These are phyloP conservation scores for Leptinotarsa undecemlineata DNA, from an alignment of 1,140 invertebrate genomes.

Conservation along the genomic window DNA sequence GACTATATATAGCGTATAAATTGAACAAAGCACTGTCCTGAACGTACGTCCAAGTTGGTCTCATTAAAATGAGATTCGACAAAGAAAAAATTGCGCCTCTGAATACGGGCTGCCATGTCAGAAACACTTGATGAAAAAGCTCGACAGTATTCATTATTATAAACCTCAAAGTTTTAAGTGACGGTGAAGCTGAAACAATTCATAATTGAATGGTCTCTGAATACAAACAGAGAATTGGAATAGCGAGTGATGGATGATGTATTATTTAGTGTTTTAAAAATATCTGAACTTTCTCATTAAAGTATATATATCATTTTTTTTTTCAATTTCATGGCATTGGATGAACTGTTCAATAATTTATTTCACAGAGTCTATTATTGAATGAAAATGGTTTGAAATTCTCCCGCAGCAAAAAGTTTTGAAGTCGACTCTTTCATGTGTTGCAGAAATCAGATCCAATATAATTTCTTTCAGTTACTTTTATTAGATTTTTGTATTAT, in stretches of 20 bases:
- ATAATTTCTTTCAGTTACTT: too few species aligned
- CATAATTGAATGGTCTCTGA: not conserved
- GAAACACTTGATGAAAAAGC: not conserved
- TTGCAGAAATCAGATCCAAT: too few species aligned
- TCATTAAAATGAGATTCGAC: not conserved
- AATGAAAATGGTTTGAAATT: too few species aligned
- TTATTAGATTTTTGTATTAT: too few species aligned
- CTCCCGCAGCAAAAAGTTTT: too few species aligned
- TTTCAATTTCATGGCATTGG: too few species aligned
- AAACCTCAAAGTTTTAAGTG: not conserved
- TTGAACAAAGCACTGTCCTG: not conserved
- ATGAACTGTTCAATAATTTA: too few species aligned
- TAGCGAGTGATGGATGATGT: not conserved
- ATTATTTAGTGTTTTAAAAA: too few species aligned
- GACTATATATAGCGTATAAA: not conserved
- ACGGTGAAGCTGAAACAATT: not conserved
- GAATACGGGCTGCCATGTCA: slow-evolving; percentile 4
- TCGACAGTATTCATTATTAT: not conserved
- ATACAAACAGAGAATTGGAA: not conserved
- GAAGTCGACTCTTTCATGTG: too few species aligned
- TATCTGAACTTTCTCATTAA: too few species aligned
- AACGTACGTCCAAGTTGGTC: not conserved
- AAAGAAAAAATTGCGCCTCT: not conserved
- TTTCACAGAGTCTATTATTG: too few species aligned
- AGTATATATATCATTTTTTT: too few species aligned